Evolutionary conservation across 2,113 vertebrate genomes (phyloP), one percentile per base, ranked within the genome.

Genomic region (Haemorhous mexicanus): DNA sequence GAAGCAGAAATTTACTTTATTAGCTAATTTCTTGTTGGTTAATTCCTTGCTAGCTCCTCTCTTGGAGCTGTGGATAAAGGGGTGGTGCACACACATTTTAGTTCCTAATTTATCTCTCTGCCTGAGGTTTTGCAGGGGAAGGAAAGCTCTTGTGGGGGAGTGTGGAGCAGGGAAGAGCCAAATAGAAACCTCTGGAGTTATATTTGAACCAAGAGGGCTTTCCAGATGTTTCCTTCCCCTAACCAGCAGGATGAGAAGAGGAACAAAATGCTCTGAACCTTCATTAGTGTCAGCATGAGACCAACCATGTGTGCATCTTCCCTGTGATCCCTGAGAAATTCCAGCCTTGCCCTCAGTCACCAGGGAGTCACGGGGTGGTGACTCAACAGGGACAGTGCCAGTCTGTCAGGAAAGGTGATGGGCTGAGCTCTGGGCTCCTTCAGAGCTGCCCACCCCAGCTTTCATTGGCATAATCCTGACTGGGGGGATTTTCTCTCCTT

Each of bases 231-330:
- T 44, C 49, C 20, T 72, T 72, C 35, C 62, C 39, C 9, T 28
- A 3, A 33, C 12, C 7, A 30, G 32, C 6, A 35, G 41, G 50
- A 16, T 10, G 28, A 56, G 66, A 89, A 70, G 37, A 82, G 67
- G 43, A 81, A 41, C 26, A 28, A 52, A 7, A 8, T 1, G 1
- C 33, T 63, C 37, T 43, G 50, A 41, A 3, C 28, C 18, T n/a
- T 79, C 2, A 0, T 16, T 53, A n/a, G 43, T 16, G 41, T 23
- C 3, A 4, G 79, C 6, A 0, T 37, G 50, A 24, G 22, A 22
- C 35, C 62, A 50, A 7, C 32, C 32, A 1, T 4, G 63, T 1
- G 4, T 12, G 22, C 15, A 2, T 20, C 53, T 28, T 53, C 4
- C 3, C 30, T 2, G 2, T 37, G 50, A 41, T 22, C 72, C 27